Base-by-base conservation (phyloP, 2,113 vertebrate species). In the Cebidichthys violaceus region DNA sequence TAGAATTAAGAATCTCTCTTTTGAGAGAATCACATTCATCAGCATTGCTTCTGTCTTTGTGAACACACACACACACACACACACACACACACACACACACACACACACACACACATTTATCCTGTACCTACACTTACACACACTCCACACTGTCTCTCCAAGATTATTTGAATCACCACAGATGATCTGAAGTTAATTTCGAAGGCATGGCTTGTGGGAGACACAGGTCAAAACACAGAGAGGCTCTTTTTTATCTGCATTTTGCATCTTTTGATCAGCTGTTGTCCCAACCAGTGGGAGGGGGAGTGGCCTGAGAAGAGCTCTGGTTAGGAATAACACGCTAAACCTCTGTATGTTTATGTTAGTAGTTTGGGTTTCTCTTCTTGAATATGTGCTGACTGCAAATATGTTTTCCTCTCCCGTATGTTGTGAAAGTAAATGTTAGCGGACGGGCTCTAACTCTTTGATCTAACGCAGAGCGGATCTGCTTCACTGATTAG, bases 1-100 rank as follows among this genome's bases (percentile, higher is more conserved):
- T 87, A 92, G 82, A 92, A 88, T 92, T 91, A 92, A 87, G 88
- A 79, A 86, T 90, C 86, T 83, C 91, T 90, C 85, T 84, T 92
- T 88, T 89, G 85, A 66, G 65, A 72, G 72, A 91, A 92, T 93
- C 83, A 83, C 71, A 88, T 80, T 79, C 79, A n/a, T n/a, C n/a
- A n/a, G n/a, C n/a, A n/a, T n/a, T n/a, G n/a, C n/a, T n/a, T n/a
- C n/a, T n/a, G n/a, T n/a, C n/a, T n/a, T n/a, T n/a, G n/a, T n/a
- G n/a, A n/a, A n/a, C n/a, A 77, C 86, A 75, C n/a, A 62, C 54
- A 77, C 68, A 69, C 45, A 61, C 70, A 45, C 65, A 75, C 61
- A 66, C 47, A 37, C 60, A 65, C 64, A 15, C 65, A n/a, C 50
- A 35, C 68, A 47, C 72, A 67, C 43, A 61, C 70, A 41, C 62